phyloP scores from a whole-genome alignment of 2,888 invertebrate genomes.

The Macrophya annulata region DNA sequence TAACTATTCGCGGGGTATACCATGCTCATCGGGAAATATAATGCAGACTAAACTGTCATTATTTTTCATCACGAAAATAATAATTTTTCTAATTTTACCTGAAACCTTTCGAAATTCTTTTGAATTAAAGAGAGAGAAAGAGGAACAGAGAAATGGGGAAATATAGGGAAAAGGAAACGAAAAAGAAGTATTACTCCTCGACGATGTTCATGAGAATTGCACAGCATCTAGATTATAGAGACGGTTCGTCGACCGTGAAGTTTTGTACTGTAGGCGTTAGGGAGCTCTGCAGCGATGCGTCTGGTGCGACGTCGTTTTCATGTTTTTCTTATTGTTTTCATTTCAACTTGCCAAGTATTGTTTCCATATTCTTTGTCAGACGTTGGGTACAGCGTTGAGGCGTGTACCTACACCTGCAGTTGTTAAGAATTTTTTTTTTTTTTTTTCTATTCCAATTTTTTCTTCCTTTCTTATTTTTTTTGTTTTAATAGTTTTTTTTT shows the following conservation, averaged over 20 bases:
- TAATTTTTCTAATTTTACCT: not conserved
- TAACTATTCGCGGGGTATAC: not conserved
- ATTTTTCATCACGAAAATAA: not conserved
- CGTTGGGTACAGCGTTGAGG: not conserved
- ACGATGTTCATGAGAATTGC: conserved; percentile 29
- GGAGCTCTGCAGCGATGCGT: conserved; percentile 27
- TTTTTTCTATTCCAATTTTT: not conserved
- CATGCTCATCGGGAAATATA: not conserved
- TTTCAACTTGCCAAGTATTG: conserved; percentile 50
- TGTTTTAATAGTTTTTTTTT: too few relatives aligned
- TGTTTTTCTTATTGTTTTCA: conserved; percentile 47
- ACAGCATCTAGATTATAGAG: conserved; percentile 33
- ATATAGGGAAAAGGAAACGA: not conserved
- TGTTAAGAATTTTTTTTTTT: not conserved
- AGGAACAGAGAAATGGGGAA: not conserved
- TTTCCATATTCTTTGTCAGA: conserved; percentile 40
- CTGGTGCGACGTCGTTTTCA: conserved; percentile 43
- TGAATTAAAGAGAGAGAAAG: not conserved
- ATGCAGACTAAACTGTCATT: not conserved
- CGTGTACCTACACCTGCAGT: not conserved
- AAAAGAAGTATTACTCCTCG: not conserved
- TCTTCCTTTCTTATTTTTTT: not conserved
- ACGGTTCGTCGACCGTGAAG: conserved; percentile 50
- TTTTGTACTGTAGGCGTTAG: conserved; percentile 36
- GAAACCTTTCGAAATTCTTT: not conserved